phyloP scores from a whole-genome alignment of 2,888 invertebrate genomes.

The Cotesia congregata region DNA sequence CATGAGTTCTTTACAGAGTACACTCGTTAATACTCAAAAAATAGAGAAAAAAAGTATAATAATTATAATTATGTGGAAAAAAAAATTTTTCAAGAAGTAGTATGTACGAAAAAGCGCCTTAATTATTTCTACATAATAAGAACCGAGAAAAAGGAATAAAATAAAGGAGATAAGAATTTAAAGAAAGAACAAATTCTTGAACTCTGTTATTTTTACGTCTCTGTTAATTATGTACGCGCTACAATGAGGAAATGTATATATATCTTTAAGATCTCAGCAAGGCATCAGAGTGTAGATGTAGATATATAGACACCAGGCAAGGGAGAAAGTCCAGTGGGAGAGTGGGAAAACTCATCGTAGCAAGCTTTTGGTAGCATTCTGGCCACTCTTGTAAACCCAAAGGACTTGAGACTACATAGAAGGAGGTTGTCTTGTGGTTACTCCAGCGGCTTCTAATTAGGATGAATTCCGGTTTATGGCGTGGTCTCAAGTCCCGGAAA shows the following conservation, averaged over 20 bases:
- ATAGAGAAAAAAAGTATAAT: background rate
- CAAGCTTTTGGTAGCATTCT: slow-evolving; percentile 21
- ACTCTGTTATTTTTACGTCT: background rate
- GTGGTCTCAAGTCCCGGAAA: slow-evolving; percentile 29
- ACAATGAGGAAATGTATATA: background rate
- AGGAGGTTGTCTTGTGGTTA: slow-evolving; percentile 25
- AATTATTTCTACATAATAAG: background rate
- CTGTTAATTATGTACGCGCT: background rate
- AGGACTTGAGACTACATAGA: slow-evolving; percentile 10
- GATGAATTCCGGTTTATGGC: slow-evolving; percentile 36
- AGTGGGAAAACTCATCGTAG: slow-evolving; percentile 12
- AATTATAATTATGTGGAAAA: too few relatives aligned
- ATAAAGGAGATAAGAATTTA: background rate
- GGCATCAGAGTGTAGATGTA: background rate
- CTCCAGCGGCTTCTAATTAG: slow-evolving; percentile 39
- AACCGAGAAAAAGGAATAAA: background rate
- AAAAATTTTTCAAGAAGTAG: too few relatives aligned
- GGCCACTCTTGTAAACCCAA: slow-evolving; percentile 10
- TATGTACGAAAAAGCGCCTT: background rate
- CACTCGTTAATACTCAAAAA: too few relatives aligned
- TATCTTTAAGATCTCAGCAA: background rate
- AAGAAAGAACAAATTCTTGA: background rate
- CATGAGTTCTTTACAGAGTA: too few relatives aligned
- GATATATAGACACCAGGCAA: background rate
- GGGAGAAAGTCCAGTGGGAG: background rate